Evolutionary conservation across 1,140 invertebrate species (phyloP).

Genomic region (Octopus sinensis): DNA sequence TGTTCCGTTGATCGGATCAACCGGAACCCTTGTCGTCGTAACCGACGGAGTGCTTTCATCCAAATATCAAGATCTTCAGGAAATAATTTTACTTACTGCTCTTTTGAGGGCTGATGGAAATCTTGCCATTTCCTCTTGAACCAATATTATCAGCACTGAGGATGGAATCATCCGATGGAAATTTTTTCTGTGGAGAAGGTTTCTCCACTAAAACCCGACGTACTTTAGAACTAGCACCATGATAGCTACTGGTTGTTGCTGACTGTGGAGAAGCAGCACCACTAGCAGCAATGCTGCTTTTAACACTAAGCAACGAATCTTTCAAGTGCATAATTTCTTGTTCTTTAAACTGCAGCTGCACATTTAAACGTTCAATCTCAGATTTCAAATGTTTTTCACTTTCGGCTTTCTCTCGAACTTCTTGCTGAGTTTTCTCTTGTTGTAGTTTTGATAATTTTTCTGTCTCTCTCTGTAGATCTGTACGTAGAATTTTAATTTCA

Average conservation of each 20-base stretch:
- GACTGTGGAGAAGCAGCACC: not conserved
- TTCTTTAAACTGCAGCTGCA: slow-evolving; percentile 38
- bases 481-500: slow-evolving; percentile 34
- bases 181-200: not conserved
- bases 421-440: slow-evolving; percentile 23
- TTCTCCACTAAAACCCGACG: not conserved
- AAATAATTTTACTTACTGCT: too few species aligned
- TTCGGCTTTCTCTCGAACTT: slow-evolving; percentile 23
- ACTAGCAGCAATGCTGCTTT: not conserved
- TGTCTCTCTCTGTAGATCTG: slow-evolving; percentile 32
- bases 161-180: too few species aligned
- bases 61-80: too few species aligned
- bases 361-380: slow-evolving; percentile 28
- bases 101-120: too few species aligned
- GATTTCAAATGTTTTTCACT: slow-evolving; percentile 32
- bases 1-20: too few species aligned
- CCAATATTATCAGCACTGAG: too few species aligned
- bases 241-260: not conserved
- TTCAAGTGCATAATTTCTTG: slow-evolving; percentile 31
- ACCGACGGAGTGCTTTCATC: too few species aligned
- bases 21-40: too few species aligned
- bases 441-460: slow-evolving; percentile 23
- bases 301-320: slow-evolving; percentile 21
- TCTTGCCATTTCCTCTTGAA: too few species aligned
- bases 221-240: not conserved